Conservation (phyloP, 2,888 invertebrate species). For the Rugalucina vietnamica region DNA sequence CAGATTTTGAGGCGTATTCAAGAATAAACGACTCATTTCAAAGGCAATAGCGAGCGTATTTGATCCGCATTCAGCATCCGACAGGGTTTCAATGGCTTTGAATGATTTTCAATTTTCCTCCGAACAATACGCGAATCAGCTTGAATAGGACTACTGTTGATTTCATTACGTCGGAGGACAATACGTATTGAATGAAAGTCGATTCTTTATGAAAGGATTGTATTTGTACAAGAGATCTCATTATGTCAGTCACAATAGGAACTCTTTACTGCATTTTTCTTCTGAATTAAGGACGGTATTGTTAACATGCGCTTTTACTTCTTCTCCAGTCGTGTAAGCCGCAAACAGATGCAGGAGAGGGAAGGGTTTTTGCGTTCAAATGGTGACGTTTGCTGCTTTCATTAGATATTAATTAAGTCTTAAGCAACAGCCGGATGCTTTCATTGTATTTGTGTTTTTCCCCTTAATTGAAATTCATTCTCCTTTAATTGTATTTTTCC, state of each 20-base stretch:
- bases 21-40: slow-evolving; percentile 72
- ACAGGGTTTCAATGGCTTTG: slow-evolving; percentile 72
- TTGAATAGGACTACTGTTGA: slow-evolving; percentile 79
- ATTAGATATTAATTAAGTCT: too few relatives aligned
- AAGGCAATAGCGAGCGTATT: slow-evolving; percentile 68
- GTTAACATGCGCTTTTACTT: background rate
- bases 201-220: slow-evolving; percentile 75
- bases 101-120: slow-evolving; percentile 82
- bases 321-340: background rate
- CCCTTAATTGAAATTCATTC: too few relatives aligned
- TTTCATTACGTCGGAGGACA: slow-evolving; percentile 79
- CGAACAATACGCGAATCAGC: slow-evolving; percentile 80
- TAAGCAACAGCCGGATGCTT: too few relatives aligned
- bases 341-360: background rate
- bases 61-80: slow-evolving; percentile 70
- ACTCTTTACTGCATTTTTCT: slow-evolving; percentile 72
- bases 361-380: background rate
- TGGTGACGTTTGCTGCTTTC: background rate
- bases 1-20: slow-evolving; percentile 69
- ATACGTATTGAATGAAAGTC: slow-evolving; percentile 76
- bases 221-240: slow-evolving; percentile 79
- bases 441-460: too few relatives aligned
- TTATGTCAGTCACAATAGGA: slow-evolving; percentile 77
- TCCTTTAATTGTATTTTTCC: too few relatives aligned
- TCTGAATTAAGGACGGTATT: slow-evolving; percentile 7